Evolutionary conservation across 2,113 vertebrate species (phyloP).

Genomic region (Alethe castanea): DNA sequence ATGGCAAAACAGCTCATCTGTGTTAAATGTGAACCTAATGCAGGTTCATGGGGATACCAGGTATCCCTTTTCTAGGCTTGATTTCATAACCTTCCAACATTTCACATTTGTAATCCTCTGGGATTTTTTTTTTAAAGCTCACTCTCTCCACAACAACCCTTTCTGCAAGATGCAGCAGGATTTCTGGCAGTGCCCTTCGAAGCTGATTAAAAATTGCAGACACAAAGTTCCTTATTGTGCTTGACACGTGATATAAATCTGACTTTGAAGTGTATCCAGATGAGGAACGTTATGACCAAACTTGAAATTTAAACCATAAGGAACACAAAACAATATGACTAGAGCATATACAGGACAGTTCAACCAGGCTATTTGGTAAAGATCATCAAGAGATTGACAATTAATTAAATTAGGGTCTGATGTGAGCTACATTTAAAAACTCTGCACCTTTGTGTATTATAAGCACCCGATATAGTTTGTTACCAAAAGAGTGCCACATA

Average conservation of each 20-base stretch:
- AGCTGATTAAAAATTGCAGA: not conserved
- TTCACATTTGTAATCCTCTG: not conserved
- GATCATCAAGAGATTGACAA: not conserved
- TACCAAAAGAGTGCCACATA: not conserved
- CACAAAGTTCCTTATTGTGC: not conserved
- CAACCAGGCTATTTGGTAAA: not conserved
- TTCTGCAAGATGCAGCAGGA: not conserved
- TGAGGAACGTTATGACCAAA: not conserved
- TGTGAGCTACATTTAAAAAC: not conserved
- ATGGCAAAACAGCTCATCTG: not conserved
- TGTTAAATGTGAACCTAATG: not conserved
- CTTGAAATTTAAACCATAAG: not conserved
- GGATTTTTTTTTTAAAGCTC: not conserved
- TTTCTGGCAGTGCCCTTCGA: not conserved
- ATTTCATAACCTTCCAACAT: not conserved
- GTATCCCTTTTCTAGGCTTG: not conserved
- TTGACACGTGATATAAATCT: not conserved
- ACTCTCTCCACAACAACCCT: not conserved
- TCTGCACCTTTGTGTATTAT: accelerated
- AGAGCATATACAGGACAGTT: not conserved
- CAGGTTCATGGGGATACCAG: not conserved
- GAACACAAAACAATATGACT: not conserved
- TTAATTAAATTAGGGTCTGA: not conserved
- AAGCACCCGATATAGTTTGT: not conserved
- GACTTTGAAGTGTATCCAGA: not conserved